Evolutionary conservation across 2,797 vertebrate species (phyloP).

Genomic region (Synanceia verrucosa): DNA sequence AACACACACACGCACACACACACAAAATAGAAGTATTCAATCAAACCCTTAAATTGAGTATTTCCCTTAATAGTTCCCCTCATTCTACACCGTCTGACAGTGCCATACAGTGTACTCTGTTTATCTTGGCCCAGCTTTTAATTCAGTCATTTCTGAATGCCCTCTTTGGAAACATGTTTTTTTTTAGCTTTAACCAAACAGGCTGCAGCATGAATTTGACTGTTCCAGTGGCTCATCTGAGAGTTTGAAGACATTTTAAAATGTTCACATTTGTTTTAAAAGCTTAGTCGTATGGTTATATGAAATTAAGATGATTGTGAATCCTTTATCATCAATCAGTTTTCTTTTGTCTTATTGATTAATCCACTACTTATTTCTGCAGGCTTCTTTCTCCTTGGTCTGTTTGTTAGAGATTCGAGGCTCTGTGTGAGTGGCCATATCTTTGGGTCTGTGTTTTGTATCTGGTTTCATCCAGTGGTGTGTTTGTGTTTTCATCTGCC

Average conservation of each 20-base stretch:
- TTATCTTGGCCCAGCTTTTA: background rate
- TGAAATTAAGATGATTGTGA: background rate
- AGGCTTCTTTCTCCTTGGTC: background rate
- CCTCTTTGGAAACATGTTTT: background rate
- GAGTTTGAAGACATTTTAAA: background rate
- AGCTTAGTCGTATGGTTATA: background rate
- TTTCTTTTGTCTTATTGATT: background rate
- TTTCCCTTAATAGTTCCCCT: background rate
- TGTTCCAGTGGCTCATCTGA: background rate
- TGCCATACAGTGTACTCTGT: too few species aligned
- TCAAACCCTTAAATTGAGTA: background rate
- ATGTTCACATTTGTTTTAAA: background rate
- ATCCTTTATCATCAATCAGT: too few species aligned
- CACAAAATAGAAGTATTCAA: background rate
- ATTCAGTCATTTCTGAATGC: background rate
- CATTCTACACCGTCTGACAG: background rate
- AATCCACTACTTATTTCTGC: background rate
- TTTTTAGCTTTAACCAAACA: background rate
- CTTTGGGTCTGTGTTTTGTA: background rate
- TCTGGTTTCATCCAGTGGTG: slow-evolving; percentile 4
- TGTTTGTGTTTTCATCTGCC: slow-evolving; percentile 32
- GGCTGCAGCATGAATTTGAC: background rate
- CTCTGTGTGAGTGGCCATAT: background rate
- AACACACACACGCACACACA: background rate
- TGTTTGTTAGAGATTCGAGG: background rate